Evolutionary conservation across 2,888 invertebrate genomes (phyloP).

Genomic region (Horisme vitalbata): DNA sequence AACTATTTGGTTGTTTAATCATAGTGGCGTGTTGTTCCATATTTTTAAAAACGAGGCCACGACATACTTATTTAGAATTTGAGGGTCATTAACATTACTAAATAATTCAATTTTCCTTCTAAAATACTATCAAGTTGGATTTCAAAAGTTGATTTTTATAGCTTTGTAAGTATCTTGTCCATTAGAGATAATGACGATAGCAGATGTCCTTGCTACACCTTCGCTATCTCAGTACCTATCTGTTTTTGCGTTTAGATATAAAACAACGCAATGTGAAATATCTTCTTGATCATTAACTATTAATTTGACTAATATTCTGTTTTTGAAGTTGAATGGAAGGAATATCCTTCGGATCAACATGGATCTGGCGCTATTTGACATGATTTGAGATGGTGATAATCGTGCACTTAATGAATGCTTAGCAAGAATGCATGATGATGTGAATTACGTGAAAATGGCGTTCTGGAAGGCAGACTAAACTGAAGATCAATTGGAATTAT

Average conservation of each 20-base stretch:
- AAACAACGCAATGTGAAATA: conserved; percentile 1
- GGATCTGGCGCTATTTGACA: conserved; percentile 14
- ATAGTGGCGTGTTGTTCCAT: no score
- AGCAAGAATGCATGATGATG: conserved; percentile 23
- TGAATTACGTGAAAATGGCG: conserved; percentile 8
- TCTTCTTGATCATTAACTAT: not conserved
- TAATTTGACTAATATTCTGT: not conserved
- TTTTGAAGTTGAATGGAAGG: not conserved
- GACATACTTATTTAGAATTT: not conserved
- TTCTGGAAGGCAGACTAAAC: no score
- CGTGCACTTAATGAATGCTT: conserved; percentile 21
- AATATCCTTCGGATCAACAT: not conserved
- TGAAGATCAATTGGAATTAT: conserved; percentile 2
- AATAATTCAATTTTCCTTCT: not conserved
- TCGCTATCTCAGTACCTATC: conserved; percentile 14
- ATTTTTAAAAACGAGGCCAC: conserved; percentile 1
- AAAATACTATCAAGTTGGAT: no score
- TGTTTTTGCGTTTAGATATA: conserved; percentile 12
- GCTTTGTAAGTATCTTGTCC: not conserved
- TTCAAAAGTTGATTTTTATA: no score
- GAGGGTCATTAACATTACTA: no score
- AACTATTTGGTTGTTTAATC: conserved; percentile 3
- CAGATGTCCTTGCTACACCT: conserved; percentile 13
- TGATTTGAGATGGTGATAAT: conserved; percentile 37
- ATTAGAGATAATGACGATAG: conserved; percentile 1